A percentile compares a stretch with the other conserved stretches of the same genome.
phyloP scores from a whole-genome alignment of 1,140 invertebrate genomes.

The Drosophila setifemur region DNA sequence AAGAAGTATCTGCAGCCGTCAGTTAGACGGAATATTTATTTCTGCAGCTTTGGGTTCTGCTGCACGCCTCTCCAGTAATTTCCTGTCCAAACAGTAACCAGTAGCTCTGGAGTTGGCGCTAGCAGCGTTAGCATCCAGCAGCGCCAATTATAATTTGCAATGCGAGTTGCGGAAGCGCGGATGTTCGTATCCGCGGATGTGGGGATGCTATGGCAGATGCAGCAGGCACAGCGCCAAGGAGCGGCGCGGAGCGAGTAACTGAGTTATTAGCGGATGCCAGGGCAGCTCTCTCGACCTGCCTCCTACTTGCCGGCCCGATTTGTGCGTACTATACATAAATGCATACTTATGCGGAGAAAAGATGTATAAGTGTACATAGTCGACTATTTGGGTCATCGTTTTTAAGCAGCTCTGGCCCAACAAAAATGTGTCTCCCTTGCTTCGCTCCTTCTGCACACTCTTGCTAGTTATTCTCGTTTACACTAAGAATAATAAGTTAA shows the following conservation, averaged over 20 bases:
- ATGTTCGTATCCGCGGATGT: background rate
- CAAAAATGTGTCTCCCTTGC: conserved; percentile 36
- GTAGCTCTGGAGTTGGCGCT: conserved; percentile 14
- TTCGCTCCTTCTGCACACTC: background rate
- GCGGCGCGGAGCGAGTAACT: conserved; percentile 43
- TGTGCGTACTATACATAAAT: conserved; percentile 33
- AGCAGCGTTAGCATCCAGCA: conserved; percentile 25
- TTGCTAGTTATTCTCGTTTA: background rate
- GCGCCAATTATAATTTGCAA: conserved; percentile 65
- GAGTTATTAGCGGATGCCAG: conserved; percentile 65
- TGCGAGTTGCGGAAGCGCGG: conserved; percentile 16
- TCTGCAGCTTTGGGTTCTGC: conserved; percentile 18
- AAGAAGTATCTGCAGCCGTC: conserved; percentile 34
- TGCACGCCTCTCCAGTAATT: conserved; percentile 34
- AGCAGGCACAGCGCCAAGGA: conserved; percentile 51
- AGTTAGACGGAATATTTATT: conserved; percentile 30
- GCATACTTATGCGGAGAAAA: conserved; percentile 23
- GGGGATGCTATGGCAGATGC: conserved; percentile 8
- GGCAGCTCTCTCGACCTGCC: background rate
- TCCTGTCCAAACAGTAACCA: conserved; percentile 53
- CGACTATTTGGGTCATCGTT: conserved; percentile 63
- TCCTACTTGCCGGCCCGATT: background rate
- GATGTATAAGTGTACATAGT: conserved; percentile 25
- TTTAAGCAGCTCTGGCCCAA: conserved; percentile 33
- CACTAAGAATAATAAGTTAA: background rate